Base-by-base conservation (phyloP, 64 coral and sea anemone genomes). In the Platygyra sinensis region DNA sequence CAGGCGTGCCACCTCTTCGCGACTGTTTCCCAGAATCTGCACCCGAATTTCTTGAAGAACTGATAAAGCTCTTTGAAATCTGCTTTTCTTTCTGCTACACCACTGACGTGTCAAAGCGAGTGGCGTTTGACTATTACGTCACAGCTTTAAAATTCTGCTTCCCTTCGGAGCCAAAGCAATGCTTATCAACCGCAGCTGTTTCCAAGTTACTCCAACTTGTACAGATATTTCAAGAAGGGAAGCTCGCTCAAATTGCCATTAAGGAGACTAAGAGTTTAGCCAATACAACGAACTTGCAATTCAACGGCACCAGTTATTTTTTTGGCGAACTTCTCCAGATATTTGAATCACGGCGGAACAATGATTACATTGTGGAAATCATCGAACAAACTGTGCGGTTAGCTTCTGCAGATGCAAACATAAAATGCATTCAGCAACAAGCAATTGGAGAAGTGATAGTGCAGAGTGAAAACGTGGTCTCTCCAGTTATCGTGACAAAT, bases 111-210 rank as follows among this genome's bases (percentile, higher is more conserved):
- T 16, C 59, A 18, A 83, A 83, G 62, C 16, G 31, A 67, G 20
- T 83, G 42, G 15, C 80, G 7, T 83, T 83, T 65, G 16, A 83
- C 22, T 65, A 65, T 33, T 83, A 39, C 61, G 32, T 20, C 31
- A 65, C 10, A 2, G 80, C 60, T 20, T 42, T 83, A 13, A 64
- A 83, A 24, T 83, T 83, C 61, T 83, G 80, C 33, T 67, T 83
- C 18, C 80, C 80, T 13, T 38, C 31, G 1, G 60, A 20, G 4
- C 31, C 60, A 14, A 24, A 62, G 30, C 29, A 65, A 24, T 46
- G 80, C 61, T 60, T 42, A 2, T 36, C 80, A 12, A 65, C 20
- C 22, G 17, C 5, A 42, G 61, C 46, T 33, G 30, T 83, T 83
- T 83, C 60, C 31, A 33, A 36, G 15, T 22, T 83, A 67, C 80